A percentile compares a stretch with the other conserved stretches of the same genome.
phyloP scores from a whole-genome alignment of 35 echinoderm and acorn worm genomes.

The Lytechinus pictus region DNA sequence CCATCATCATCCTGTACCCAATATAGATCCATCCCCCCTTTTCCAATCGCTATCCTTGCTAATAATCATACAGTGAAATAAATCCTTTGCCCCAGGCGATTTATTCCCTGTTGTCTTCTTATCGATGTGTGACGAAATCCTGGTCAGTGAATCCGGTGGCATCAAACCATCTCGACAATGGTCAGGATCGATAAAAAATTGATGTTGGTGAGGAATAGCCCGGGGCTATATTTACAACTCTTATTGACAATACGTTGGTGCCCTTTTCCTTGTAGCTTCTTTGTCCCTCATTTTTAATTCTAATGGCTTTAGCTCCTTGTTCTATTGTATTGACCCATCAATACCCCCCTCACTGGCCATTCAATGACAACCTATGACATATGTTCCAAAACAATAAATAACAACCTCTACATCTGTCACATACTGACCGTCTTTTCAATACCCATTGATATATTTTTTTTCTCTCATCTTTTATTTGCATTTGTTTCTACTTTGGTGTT shows the following conservation, averaged over 20 bases:
- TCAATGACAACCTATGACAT: neutral
- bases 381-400: conserved; percentile 24
- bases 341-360: neutral
- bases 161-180: conserved; percentile 38
- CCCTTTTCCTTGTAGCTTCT: neutral
- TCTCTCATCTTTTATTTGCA: conserved; percentile 21
- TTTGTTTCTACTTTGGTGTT: neutral
- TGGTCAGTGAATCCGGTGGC: neutral
- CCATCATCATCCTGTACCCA: neutral
- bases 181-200: conserved; percentile 43
- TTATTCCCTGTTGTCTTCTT: conserved; percentile 27
- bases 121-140: conserved; percentile 45
- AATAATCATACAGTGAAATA: neutral
- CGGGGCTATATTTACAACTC: neutral
- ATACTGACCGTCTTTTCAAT: neutral
- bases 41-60: neutral
- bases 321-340: conserved; percentile 9
- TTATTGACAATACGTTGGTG: neutral
- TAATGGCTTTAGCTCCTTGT: conserved; percentile 9
- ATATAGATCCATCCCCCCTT: neutral
- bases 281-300: conserved; percentile 36
- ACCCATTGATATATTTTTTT: conserved; percentile 1
- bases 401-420: conserved; percentile 44
- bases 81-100: conserved; percentile 32
- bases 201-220: neutral